Evolutionary conservation across 1,140 invertebrate species (phyloP).

Genomic region (Akabosia matsudoensis): DNA sequence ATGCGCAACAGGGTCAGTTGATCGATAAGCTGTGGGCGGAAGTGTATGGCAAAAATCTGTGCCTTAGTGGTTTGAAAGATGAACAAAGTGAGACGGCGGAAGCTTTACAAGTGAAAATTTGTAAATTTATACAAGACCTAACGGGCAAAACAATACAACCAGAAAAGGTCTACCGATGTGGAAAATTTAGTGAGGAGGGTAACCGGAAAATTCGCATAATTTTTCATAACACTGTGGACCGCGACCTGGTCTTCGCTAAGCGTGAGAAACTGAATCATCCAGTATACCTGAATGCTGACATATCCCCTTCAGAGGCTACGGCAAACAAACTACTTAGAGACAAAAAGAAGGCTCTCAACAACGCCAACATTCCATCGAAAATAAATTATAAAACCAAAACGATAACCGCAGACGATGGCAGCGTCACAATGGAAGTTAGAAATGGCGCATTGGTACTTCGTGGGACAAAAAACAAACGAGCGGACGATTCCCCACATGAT

Average conservation of each 20-base stretch:
- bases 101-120: not conserved
- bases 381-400: not conserved
- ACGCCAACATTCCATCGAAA: not conserved
- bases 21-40: not conserved
- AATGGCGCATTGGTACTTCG: not conserved
- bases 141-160: not conserved
- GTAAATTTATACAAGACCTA: not conserved
- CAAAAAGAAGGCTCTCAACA: not conserved
- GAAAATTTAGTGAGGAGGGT: not conserved
- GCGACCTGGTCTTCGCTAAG: not conserved
- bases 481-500: not conserved
- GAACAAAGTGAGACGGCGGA: not conserved
- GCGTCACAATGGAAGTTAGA: not conserved
- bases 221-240: not conserved
- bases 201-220: not conserved
- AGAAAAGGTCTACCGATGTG: not conserved
- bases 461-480: not conserved
- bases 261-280: not conserved
- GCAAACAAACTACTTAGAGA: not conserved
- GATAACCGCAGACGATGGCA: not conserved
- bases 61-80: not conserved
- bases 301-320: not conserved
- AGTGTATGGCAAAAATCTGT: not conserved
- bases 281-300: not conserved
- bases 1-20: not conserved